phyloP scores from a whole-genome alignment of 2,113 vertebrate species.

The rabbit (Oryctolagus cuniculus) region DNA sequence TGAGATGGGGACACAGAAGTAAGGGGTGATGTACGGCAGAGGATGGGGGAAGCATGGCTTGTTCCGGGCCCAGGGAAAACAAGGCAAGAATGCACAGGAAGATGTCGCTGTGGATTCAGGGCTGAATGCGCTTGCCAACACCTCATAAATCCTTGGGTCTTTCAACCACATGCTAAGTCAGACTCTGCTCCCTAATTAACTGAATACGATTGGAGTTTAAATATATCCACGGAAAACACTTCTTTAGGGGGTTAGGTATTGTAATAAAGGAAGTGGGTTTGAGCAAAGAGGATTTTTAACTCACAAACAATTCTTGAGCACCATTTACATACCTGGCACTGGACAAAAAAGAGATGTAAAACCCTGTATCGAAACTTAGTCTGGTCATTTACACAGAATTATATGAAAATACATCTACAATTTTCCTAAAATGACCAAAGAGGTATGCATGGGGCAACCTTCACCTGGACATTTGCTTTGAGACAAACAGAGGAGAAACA shows the following conservation, averaged over 20 bases:
- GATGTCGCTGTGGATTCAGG: not conserved
- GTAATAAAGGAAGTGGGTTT: not conserved
- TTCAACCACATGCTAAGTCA: not conserved
- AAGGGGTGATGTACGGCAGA: accelerated
- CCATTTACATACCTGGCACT: not conserved
- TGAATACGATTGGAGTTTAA: slow-evolving; percentile 41
- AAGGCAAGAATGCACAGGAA: not conserved
- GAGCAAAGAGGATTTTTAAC: not conserved
- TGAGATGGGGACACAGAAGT: not conserved
- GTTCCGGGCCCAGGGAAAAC: not conserved
- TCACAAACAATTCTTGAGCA: not conserved
- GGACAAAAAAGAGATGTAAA: not conserved
- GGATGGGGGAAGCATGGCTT: not conserved
- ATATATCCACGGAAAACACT: not conserved
- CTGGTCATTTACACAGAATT: not conserved
- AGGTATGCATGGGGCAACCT: not conserved
- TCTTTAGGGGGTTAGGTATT: not conserved
- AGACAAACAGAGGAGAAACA: not conserved
- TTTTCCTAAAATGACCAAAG: not conserved
- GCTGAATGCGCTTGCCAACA: not conserved
- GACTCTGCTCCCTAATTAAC: not conserved
- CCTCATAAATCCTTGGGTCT: not conserved
- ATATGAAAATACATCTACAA: not conserved
- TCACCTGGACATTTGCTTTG: not conserved
- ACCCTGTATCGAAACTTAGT: not conserved